Conservation (phyloP, 2,113 vertebrate species). For the Trichechus manatus region DNA sequence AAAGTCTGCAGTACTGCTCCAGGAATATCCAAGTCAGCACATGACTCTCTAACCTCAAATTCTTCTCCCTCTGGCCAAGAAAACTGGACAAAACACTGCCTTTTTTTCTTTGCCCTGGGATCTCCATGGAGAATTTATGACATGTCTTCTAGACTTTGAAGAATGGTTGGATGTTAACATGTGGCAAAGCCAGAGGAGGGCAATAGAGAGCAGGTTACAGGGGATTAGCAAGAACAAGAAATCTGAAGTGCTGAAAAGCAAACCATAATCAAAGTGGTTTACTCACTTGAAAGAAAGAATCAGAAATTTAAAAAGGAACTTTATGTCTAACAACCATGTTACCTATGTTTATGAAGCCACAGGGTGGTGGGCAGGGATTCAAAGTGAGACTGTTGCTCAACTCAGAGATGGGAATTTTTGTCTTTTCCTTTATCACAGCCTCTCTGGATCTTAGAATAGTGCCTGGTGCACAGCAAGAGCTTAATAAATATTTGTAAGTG, state of each 20-base stretch:
- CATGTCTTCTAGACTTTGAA: background rate
- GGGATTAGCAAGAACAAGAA: background rate
- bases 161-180: background rate
- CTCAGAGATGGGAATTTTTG: background rate
- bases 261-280: background rate
- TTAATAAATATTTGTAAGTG: background rate
- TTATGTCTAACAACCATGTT: accelerated
- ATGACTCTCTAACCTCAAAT: background rate
- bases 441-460: background rate
- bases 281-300: background rate
- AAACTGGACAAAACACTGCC: background rate
- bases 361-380: background rate
- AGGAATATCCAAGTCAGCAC: background rate
- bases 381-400: background rate
- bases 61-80: background rate
- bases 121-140: background rate
- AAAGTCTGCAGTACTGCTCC: background rate
- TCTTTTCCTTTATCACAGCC: background rate
- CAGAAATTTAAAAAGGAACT: background rate
- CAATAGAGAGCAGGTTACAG: background rate
- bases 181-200: background rate
- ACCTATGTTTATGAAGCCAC: background rate
- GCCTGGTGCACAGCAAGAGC: background rate
- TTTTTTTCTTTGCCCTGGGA: background rate
- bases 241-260: background rate